Evolutionary conservation across 2,888 invertebrate species (phyloP).

Genomic region (Polia nebulosa): DNA sequence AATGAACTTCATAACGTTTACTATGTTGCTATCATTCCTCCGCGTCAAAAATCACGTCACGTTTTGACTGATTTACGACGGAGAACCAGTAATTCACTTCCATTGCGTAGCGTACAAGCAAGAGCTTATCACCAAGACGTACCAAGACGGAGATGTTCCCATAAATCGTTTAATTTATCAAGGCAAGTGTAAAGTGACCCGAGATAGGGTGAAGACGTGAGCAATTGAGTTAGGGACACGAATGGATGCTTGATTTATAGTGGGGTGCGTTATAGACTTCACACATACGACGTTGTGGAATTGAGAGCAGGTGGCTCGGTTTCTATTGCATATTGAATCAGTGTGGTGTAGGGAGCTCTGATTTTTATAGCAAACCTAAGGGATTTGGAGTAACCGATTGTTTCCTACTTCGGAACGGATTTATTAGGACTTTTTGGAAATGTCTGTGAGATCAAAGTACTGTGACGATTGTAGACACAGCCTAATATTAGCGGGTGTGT

Average conservation of each 20-base stretch:
- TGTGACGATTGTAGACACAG: too few relatives aligned
- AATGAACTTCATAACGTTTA: slow-evolving; percentile 22
- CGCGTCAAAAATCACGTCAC: slow-evolving; percentile 31
- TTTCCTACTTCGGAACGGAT: not conserved
- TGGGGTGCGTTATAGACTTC: slow-evolving; percentile 1
- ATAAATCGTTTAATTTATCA: slow-evolving; percentile 60
- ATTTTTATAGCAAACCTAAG: not conserved
- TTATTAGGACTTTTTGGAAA: too few relatives aligned
- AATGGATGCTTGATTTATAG: slow-evolving; percentile 54
- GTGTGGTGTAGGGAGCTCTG: not conserved
- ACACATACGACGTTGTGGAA: slow-evolving; percentile 9
- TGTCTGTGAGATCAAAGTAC: too few relatives aligned
- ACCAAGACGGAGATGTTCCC: slow-evolving; percentile 37
- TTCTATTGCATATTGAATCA: slow-evolving; percentile 14
- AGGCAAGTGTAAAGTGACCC: slow-evolving; percentile 56
- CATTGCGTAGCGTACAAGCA: slow-evolving; percentile 40
- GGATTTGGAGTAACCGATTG: not conserved
- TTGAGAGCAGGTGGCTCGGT: not conserved
- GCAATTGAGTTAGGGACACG: slow-evolving; percentile 57
- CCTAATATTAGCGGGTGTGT: too few relatives aligned
- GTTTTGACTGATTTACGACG: slow-evolving; percentile 54
- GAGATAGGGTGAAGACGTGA: slow-evolving; percentile 51
- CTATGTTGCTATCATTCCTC: slow-evolving; percentile 29
- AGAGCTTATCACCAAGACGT: slow-evolving; percentile 46
- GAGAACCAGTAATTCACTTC: slow-evolving; percentile 27